Conservation (phyloP, 2,797 vertebrate genomes). For the Danio kyathit region DNA sequence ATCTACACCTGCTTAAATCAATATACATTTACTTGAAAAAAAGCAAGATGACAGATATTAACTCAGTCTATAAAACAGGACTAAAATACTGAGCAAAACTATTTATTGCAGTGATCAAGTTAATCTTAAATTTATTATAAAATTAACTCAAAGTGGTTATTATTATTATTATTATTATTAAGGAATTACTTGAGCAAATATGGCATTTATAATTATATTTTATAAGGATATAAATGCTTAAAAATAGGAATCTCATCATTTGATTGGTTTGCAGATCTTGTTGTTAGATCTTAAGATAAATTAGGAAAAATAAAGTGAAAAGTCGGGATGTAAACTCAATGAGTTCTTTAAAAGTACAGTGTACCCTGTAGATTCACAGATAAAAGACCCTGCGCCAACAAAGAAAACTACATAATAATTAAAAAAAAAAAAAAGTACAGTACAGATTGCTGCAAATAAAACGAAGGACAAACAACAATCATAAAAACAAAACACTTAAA, state of each 20-base stretch:
- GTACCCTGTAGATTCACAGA: constrained; percentile 78
- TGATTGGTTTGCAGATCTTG: not conserved
- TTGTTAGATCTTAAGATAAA: too few species aligned
- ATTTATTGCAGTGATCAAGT: too few species aligned
- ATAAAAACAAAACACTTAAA: not conserved
- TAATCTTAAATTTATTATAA: not conserved
- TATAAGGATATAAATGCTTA: not conserved
- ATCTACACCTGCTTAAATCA: too few species aligned
- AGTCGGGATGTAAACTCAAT: not conserved
- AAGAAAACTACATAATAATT: too few species aligned
- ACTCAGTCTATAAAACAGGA: too few species aligned
- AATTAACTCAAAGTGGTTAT: not conserved
- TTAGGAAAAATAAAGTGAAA: not conserved
- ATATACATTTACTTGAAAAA: too few species aligned
- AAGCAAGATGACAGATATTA: too few species aligned
- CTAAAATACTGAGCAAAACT: too few species aligned
- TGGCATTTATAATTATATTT: not conserved
- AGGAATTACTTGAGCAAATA: not conserved
- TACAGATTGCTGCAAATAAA: not conserved
- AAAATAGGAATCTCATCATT: not conserved
- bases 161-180: too few species aligned
- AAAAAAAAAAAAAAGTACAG: not conserved
- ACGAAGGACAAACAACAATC: not conserved
- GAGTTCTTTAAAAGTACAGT: constrained; percentile 72
- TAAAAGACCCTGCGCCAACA: constrained; percentile 66